Evolutionary conservation across 2,113 vertebrate species (phyloP), one percentile per base, ranked within the genome.

Genomic region (Maccullochella peelii): DNA sequence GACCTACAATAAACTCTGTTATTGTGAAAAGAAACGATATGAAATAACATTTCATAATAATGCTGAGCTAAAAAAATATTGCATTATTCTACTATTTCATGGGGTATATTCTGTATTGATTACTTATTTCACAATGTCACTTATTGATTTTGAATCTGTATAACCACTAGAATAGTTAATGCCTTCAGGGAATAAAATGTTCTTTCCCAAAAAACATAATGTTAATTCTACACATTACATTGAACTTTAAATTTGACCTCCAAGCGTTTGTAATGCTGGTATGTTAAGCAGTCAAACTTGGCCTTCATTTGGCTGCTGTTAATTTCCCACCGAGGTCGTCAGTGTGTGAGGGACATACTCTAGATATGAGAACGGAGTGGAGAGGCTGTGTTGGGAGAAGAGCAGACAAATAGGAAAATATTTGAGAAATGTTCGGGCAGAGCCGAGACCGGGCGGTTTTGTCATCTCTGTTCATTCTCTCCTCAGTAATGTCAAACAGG

Each of bases 371-470:
- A 67, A 63, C 11, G 7, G 59, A 80, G 74, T 59, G 58, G 50
- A 55, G 69, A 59, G 55, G 68, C 55, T 80, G 79, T 71, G 79
- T 69, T 52, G 63, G 25, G 62, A 72, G 58, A 73, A 73, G 59
- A 73, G 75, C 63, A 52, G 71, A 86, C 40, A 67, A 81, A 88
- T 79, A 61, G 93, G 92, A 95, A 94, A 95, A 74, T 91, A 95
- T 95, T 87, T 85, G 71, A 91, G 81, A 92, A 92, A 95, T 93
- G 91, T 89, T 66, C 78, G 72, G 74, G 65, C 81, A 63, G 84
- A 83, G 85, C 84, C 90, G 83, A 90, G 87, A 92, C 27, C 25
- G 72, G 82, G 77, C 50, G 84, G 83, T 91, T 93, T 93, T 90
- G 84, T 89, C 87, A 86, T 91, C 80, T 70, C 74, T 91, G 77